phyloP scores from a whole-genome alignment of 2,113 vertebrate species.

The Grantiella picta region DNA sequence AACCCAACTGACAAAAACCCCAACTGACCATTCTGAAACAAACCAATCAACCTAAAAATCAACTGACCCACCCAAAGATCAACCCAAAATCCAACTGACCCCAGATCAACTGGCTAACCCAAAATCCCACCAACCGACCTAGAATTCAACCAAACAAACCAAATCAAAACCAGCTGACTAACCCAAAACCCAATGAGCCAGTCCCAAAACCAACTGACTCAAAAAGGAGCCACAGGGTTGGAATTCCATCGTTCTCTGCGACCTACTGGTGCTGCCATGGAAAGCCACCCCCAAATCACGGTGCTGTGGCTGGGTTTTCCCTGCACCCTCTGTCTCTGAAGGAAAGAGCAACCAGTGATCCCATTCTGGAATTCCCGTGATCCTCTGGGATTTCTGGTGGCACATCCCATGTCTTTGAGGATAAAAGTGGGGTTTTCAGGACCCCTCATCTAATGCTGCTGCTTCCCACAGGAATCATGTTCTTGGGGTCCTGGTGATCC shows the following conservation, averaged over 20 bases:
- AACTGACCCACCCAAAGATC: neutral
- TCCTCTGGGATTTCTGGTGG: neutral
- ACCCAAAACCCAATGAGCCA: too few relatives aligned
- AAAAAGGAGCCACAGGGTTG: neutral
- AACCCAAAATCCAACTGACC: neutral
- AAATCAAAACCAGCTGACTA: neutral
- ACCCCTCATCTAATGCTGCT: neutral
- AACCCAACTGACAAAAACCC: neutral
- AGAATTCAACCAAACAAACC: neutral
- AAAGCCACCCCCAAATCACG: neutral
- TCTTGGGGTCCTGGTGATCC: neutral
- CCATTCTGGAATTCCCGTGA: fast-evolving
- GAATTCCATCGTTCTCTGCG: neutral
- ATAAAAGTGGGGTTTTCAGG: neutral
- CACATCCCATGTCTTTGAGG: neutral
- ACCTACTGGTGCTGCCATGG: neutral
- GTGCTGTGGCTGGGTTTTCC: neutral
- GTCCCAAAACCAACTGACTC: neutral
- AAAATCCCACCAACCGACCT: too few relatives aligned
- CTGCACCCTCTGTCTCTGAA: neutral
- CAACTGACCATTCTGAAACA: too few relatives aligned
- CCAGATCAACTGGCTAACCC: neutral
- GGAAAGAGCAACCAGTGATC: neutral
- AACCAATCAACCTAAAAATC: too few relatives aligned
- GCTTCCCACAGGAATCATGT: neutral